Base-by-base conservation (phyloP, 1,140 invertebrate species). In the Araneus ventricosus region DNA sequence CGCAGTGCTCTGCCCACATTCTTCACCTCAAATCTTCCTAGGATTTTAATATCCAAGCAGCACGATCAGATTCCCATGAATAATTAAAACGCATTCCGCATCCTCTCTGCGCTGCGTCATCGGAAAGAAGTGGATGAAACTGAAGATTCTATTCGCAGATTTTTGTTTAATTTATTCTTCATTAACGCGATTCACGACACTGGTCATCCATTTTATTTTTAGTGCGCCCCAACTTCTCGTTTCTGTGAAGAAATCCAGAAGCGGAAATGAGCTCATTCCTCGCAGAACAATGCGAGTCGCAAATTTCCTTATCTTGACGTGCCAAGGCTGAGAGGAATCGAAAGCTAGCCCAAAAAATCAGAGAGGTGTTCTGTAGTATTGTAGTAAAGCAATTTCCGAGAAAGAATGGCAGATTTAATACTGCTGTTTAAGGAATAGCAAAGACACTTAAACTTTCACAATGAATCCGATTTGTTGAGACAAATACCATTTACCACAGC, bases 21-120 rank as follows among this genome's bases (percentile, higher is more conserved):
- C 70, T 17, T 37, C 17, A 5, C 34, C 30, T 30, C 4, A 22
- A 4, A 75, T 20, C 0, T 10, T 34, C 30, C 7, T 8, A 30
- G 63, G 63, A 27, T 67, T 67, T 67, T 67, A 67, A 67, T 67
- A 67, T 67, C 63, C 8, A 27, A 67, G 63, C n/a, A 67, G n/a
- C 7, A 24, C 70, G 70, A 75, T 75, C 70, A 30, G 17, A 34
- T 75, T 27, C 5, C 8, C 17, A 75, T 75, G 70, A 75, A 75
- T 75, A 75, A 75, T 75, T 75, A 75, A 75, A 75, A 75, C 30
- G 70, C 30, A 22, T 75, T 75, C 70, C 70, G 34, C 30, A 37
- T 34, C n/a, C 20, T 6, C 30, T 20, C 67, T 30, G 30, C 67
- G 27, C 30, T 75, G 67, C 27, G 67, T 75, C 17, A 75, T 20